Evolutionary conservation across 1,140 invertebrate species (phyloP), one percentile per base, ranked within the genome.

Genomic region (Tetragnatha versicolor): DNA sequence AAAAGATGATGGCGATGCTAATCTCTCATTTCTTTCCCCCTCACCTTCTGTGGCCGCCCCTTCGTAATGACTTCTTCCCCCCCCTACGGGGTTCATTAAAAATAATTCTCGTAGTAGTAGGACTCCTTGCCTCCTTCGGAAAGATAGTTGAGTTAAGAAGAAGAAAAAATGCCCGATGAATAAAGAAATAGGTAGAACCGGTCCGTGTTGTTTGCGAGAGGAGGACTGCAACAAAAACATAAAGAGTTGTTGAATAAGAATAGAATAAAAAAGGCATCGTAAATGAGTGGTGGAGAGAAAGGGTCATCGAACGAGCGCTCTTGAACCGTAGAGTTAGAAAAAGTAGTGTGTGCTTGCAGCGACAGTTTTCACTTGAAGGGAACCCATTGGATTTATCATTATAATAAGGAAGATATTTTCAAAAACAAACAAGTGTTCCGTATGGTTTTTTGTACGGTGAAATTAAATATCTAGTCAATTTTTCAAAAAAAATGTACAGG

Each of bases 171-270:
- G 9, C 55, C n/a, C n/a, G n/a, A 58, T 58, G 29, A 58, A 58
- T 58, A 58, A 58, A 33, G 55, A 31, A 58, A 58, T 58, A 58
- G 55, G 17, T 33, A 27, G 35, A 58, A 58, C 55, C 55, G 55
- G 55, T 58, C 20, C 29, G 10, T 33, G 55, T 58, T 58, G 55
- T 58, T 58, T 33, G 27, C 35, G 14, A n/a, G 29, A 31, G 35
- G 35, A 7, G 55, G 20, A n/a, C n/a, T n/a, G n/a, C n/a, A n/a
- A n/a, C n/a, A 58, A 58, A 58, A 58, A 58, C 5, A n/a, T 0
- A n/a, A 33, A 14, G 14, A n/a, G n/a, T n/a, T n/a, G n/a, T n/a
- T n/a, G n/a, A 33, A 35, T 0, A 58, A 58, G 10, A 33, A 33
- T n/a, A 31, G n/a, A 17, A n/a, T 1, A n/a, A 20, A 4, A 5